Conservation (phyloP, 2,113 vertebrate species). For the Blennius ocellaris region DNA sequence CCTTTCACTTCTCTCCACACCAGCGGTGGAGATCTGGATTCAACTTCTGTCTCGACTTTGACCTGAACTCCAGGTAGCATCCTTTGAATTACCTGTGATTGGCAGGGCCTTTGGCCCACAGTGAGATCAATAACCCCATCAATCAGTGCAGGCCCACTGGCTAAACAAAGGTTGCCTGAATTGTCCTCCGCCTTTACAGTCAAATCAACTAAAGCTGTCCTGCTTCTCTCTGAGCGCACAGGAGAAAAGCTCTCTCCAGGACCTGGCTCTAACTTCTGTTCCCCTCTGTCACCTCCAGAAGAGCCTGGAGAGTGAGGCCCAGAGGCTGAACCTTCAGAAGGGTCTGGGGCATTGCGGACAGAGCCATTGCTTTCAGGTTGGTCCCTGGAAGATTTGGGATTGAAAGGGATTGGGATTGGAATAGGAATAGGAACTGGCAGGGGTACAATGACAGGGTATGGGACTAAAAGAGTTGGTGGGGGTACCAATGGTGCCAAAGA, state of each 20-base stretch:
- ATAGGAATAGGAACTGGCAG: constrained; percentile 97
- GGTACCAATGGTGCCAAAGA: constrained; percentile 96
- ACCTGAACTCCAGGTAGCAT: constrained; percentile 88
- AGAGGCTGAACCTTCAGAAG: constrained; percentile 84
- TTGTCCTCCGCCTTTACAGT: constrained; percentile 90
- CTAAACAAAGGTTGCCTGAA: constrained; percentile 80
- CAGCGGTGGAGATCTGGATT: constrained; percentile 60
- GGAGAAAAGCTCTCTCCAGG: constrained; percentile 86
- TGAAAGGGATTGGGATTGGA: constrained; percentile 93
- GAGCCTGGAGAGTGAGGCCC: constrained; percentile 83
- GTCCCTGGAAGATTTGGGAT: constrained; percentile 90
- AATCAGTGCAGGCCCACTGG: constrained; percentile 83
- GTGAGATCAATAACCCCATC: constrained; percentile 98
- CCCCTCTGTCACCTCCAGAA: constrained; percentile 76
- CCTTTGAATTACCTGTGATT: constrained; percentile 94
- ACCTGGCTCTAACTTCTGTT: constrained; percentile 87
- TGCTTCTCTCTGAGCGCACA: constrained; percentile 84
- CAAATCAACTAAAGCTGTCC: constrained; percentile 88
- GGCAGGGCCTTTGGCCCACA: constrained; percentile 89
- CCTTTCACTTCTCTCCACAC: constrained; percentile 54
- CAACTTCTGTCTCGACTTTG: constrained; percentile 89
- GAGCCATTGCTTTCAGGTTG: constrained; percentile 88
- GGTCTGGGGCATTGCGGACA: constrained; percentile 87
- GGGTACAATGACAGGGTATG: constrained; percentile 97
- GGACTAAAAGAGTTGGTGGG: constrained; percentile 96